Percentiles rank a stretch among this genome's conserved stretches.
Conservation (phyloP, 2,888 invertebrate species). For the Apamea monoglypha region DNA sequence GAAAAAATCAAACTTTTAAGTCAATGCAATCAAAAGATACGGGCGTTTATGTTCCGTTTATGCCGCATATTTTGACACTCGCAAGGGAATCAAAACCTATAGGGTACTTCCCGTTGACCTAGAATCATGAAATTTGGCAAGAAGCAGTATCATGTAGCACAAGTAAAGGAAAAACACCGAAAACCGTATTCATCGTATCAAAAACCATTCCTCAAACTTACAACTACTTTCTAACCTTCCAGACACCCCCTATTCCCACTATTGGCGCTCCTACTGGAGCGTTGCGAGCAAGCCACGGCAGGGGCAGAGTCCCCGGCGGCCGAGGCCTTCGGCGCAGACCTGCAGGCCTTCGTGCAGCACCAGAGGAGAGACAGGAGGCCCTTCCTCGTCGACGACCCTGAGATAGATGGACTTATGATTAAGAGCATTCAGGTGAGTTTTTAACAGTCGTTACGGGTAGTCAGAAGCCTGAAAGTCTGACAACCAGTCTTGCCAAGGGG, state of each 20-base stretch:
- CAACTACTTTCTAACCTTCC: constrained; percentile 54
- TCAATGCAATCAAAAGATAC: too few species aligned
- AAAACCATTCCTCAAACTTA: not conserved
- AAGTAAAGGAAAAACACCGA: too few species aligned
- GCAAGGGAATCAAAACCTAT: too few species aligned
- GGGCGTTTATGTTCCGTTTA: too few species aligned
- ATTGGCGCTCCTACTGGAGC: constrained; percentile 97
- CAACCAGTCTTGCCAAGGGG: too few species aligned
- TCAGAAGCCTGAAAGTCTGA: too few species aligned
- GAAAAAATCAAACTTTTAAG: too few species aligned
- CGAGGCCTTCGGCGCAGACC: constrained; percentile 97
- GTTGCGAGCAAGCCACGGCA: constrained; percentile 99
- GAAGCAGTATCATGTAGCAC: too few species aligned
- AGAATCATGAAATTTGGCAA: too few species aligned
- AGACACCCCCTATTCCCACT: constrained; percentile 98
- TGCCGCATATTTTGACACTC: too few species aligned
- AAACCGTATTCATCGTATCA: not conserved
- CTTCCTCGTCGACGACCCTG: constrained; percentile 97
- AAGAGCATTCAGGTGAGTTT: constrained; percentile 86
- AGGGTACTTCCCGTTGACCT: too few species aligned
- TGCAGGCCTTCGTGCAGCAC: constrained; percentile 96
- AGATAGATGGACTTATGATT: constrained; percentile 96
- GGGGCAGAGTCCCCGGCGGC: constrained; percentile 95
- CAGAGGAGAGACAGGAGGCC: constrained; percentile 96
- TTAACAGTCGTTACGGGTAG: too few species aligned